Evolutionary conservation across 2,797 vertebrate species (phyloP).

Genomic region (Fistularia tabacaria): DNA sequence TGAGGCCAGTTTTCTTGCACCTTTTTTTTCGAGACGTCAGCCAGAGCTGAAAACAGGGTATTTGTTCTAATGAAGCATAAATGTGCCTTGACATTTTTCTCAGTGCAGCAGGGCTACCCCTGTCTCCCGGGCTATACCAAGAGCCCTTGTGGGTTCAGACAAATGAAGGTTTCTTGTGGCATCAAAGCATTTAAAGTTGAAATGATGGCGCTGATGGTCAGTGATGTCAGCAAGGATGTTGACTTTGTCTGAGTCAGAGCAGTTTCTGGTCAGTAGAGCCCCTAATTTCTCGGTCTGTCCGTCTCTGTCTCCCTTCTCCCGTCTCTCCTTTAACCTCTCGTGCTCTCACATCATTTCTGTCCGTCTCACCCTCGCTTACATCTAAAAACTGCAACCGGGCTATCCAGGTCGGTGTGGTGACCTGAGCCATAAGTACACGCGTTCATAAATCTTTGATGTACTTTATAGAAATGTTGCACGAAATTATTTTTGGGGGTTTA

Average conservation of each 20-base stretch:
- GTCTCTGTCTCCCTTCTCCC: constrained; percentile 46
- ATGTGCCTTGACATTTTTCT: background rate
- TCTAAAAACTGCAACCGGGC: constrained; percentile 39
- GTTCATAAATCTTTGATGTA: constrained; percentile 20
- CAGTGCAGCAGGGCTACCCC: constrained; percentile 46
- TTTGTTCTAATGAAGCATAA: too few relatives aligned
- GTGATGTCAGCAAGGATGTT: constrained; percentile 75
- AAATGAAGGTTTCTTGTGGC: constrained; percentile 64
- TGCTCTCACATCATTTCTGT: constrained; percentile 52
- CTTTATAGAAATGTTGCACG: background rate
- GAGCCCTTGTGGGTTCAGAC: constrained; percentile 58
- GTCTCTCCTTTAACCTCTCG: constrained; percentile 57
- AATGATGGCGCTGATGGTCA: constrained; percentile 71
- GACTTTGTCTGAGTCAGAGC: constrained; percentile 73
- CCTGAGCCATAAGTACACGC: constrained; percentile 2
- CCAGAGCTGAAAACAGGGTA: too few relatives aligned
- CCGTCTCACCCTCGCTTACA: constrained; percentile 31
- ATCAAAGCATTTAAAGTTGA: constrained; percentile 65
- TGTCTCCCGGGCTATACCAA: constrained; percentile 55
- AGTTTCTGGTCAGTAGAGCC: constrained; percentile 72
- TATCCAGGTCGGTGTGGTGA: constrained; percentile 31
- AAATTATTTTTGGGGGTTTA: constrained; percentile 1
- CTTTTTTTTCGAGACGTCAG: too few relatives aligned
- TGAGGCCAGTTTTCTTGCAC: background rate
- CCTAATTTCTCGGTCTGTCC: constrained; percentile 66